These are phyloP conservation scores for Philopotamus ludificatus DNA, from an alignment of 1,140 invertebrate genomes.

Conservation along the genomic window DNA sequence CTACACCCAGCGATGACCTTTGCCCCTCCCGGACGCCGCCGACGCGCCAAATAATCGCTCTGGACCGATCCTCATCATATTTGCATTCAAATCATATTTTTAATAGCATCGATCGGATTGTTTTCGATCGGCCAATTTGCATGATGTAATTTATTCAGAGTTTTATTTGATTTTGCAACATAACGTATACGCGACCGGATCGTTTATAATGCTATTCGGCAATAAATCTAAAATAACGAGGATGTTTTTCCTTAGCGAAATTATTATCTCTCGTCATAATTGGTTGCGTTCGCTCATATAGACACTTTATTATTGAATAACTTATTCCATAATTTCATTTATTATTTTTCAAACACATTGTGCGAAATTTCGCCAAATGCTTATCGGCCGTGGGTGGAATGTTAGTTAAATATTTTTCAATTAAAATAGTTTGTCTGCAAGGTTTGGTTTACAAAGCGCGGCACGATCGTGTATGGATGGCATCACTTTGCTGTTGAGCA, in stretches of 20 bases:
- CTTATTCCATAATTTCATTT: no score
- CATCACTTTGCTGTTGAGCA: neutral
- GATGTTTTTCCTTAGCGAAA: slow-evolving; percentile 31
- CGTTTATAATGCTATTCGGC: no score
- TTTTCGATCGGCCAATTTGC: neutral
- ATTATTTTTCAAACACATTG: no score
- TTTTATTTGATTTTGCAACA: neutral
- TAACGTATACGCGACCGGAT: no score
- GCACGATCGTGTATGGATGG: neutral
- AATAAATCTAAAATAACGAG: slow-evolving; percentile 40
- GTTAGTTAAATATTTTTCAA: no score
- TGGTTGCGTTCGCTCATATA: slow-evolving; percentile 32
- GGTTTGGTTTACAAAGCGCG: no score
- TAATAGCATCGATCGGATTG: neutral
- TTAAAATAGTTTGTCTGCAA: no score
- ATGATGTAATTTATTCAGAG: neutral
- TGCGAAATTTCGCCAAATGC: no score
- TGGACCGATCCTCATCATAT: no score
- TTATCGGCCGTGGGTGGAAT: no score
- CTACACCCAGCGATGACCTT: neutral
- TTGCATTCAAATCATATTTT: no score
- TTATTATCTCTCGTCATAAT: slow-evolving; percentile 36
- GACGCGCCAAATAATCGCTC: neutral
- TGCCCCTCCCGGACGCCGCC: neutral
- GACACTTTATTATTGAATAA: no score